These are phyloP conservation scores for Pectinophora gossypiella DNA, from an alignment of 1,140 invertebrate species.

Conservation along the genomic window DNA sequence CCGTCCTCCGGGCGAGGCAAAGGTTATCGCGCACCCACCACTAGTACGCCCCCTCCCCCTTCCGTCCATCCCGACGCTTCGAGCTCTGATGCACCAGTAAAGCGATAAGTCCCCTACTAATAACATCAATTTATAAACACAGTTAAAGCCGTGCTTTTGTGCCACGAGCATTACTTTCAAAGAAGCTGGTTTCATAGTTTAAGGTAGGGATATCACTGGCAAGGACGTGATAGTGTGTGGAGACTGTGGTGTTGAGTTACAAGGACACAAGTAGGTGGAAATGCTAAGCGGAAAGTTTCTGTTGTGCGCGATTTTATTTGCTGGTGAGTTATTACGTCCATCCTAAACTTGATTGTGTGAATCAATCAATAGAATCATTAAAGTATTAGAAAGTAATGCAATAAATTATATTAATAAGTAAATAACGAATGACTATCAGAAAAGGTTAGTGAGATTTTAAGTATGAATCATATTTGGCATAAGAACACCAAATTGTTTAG, in stretches of 20 bases:
- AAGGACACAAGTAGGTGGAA: conserved; percentile 48
- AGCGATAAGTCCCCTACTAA: conserved; percentile 30
- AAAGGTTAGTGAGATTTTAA: no score
- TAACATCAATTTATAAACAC: background rate
- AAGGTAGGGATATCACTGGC: no score
- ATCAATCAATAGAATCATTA: no score
- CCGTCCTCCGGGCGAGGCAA: conserved; percentile 46
- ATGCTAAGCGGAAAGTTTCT: conserved; percentile 56
- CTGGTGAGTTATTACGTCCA: conserved; percentile 58
- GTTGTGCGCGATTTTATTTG: conserved; percentile 46
- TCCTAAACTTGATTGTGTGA: no score
- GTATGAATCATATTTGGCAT: no score
- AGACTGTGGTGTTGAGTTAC: conserved; percentile 18
- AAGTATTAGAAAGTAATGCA: no score
- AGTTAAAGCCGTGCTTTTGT: no score
- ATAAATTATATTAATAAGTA: no score
- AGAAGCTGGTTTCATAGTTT: no score
- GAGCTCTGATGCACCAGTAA: conserved; percentile 44
- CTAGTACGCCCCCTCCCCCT: conserved; percentile 43
- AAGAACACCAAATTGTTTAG: no score
- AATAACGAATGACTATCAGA: no score
- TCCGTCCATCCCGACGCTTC: conserved; percentile 33
- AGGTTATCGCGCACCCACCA: conserved; percentile 57
- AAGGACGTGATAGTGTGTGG: conserved; percentile 9
- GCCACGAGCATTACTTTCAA: no score